Conservation (phyloP, 2,888 invertebrate species). For the Drosophila neonasuta region DNA sequence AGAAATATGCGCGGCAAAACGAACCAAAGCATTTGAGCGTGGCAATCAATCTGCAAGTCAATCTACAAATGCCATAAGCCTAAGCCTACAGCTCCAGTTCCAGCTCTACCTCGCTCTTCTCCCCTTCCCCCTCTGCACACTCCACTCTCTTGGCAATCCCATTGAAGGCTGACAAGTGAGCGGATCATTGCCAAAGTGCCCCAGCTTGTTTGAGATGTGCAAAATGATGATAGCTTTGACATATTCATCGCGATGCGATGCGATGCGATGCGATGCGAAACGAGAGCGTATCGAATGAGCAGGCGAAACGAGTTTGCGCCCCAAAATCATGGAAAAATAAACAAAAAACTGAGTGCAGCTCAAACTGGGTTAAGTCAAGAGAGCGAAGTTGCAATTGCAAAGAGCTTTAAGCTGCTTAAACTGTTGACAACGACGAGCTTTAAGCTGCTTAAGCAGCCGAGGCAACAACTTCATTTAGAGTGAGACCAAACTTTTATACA, state of each 20-base stretch:
- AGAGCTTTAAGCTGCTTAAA: conserved; percentile 38
- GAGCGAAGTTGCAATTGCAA: conserved; percentile 15
- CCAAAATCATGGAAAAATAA: conserved; percentile 23
- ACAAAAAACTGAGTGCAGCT: conserved; percentile 39
- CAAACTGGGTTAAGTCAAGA: conserved; percentile 44
- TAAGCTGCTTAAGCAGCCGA: conserved; percentile 11
- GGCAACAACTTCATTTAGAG: not conserved
- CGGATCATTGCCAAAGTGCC: conserved; percentile 39
- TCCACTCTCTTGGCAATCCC: not conserved
- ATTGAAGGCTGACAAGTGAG: conserved; percentile 51
- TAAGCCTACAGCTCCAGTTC: conserved; percentile 25
- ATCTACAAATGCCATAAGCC: conserved; percentile 32
- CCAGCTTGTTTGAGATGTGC: conserved; percentile 54
- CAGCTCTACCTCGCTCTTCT: not conserved
- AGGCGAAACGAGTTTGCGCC: conserved; percentile 45
- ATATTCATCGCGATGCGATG: conserved; percentile 48
- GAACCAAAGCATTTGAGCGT: conserved; percentile 41
- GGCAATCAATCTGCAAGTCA: conserved; percentile 46
- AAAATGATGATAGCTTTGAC: conserved; percentile 58
- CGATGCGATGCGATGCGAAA: conserved; percentile 26
- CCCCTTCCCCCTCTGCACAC: not conserved
- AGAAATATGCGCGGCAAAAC: conserved; percentile 30
- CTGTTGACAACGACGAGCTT: conserved; percentile 13
- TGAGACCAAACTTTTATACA: not conserved
- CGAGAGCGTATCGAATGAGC: conserved; percentile 43